Evolutionary conservation across 2,888 invertebrate species (phyloP).

Genomic region (Allacma fusca): DNA sequence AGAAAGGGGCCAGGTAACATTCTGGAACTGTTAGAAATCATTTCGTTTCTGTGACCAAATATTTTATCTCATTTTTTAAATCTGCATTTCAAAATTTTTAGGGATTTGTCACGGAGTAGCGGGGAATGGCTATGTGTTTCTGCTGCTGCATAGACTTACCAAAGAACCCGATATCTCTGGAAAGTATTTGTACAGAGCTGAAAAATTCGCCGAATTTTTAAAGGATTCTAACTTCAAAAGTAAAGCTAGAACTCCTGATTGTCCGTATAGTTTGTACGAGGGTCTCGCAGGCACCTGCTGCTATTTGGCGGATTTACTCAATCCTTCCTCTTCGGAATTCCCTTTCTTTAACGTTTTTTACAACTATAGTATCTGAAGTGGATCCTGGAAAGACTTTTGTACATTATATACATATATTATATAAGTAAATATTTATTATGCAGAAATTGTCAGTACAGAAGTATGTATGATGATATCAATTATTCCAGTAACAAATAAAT

Average conservation of each 20-base stretch:
- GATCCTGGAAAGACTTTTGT: background rate
- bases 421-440: too few species aligned
- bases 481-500: too few species aligned
- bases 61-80: background rate
- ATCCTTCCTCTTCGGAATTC: background rate
- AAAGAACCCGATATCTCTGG: conserved; percentile 73
- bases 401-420: too few species aligned
- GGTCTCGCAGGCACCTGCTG: conserved; percentile 65
- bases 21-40: background rate
- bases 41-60: background rate
- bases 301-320: conserved; percentile 3
- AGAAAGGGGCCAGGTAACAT: conserved; percentile 79
- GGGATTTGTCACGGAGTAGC: conserved; percentile 87
- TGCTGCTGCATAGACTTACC: conserved; percentile 79
- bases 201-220: conserved; percentile 79
- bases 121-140: conserved; percentile 83
- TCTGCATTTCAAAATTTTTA: conserved; percentile 46
- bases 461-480: too few species aligned
- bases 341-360: conserved; percentile 11
- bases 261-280: conserved; percentile 84
- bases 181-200: conserved; percentile 76
- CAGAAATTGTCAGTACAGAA: too few species aligned
- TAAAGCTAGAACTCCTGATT: conserved; percentile 79
- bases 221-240: conserved; percentile 71
- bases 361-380: background rate